A percentile compares a stretch with the other conserved stretches of the same genome.
These are phyloP conservation scores for Agrypnia vestita DNA, from an alignment of 1,140 invertebrate species.

Conservation along the genomic window DNA sequence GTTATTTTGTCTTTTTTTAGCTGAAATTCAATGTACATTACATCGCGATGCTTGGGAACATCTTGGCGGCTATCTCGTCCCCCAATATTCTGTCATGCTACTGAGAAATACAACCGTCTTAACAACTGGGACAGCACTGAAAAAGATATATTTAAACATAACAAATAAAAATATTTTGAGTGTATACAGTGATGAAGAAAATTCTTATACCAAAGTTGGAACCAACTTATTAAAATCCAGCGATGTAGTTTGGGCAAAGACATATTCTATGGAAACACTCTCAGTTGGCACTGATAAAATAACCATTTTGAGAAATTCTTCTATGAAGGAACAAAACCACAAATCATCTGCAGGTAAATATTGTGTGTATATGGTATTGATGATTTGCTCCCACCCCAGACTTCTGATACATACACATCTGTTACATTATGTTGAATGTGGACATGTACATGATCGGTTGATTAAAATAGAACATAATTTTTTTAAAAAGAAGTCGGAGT, in stretches of 20 bases:
- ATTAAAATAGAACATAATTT: too few relatives aligned
- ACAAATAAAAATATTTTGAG: slow-evolving; percentile 55
- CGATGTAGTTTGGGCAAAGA: background rate
- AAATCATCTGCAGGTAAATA: background rate
- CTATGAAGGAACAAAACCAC: slow-evolving; percentile 10
- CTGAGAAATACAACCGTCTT: slow-evolving; percentile 52
- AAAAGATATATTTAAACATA: slow-evolving; percentile 58
- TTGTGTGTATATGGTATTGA: too few relatives aligned
- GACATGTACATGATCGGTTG: too few relatives aligned
- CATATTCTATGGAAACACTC: slow-evolving; percentile 33
- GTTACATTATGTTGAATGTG: too few relatives aligned
- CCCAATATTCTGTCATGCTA: slow-evolving; percentile 54
- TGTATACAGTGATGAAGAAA: slow-evolving; percentile 54
- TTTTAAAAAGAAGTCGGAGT: too few relatives aligned
- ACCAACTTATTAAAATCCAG: slow-evolving; percentile 13
- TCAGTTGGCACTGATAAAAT: slow-evolving; percentile 12
- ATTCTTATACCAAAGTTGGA: slow-evolving; percentile 30
- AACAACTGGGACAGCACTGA: slow-evolving; percentile 45
- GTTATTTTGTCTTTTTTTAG: slow-evolving; percentile 53
- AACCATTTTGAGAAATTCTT: slow-evolving; percentile 39
- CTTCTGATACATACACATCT: too few relatives aligned
- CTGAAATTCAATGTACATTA: slow-evolving; percentile 56
- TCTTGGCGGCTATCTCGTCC: slow-evolving; percentile 48
- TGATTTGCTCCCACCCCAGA: too few relatives aligned
- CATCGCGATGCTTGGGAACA: slow-evolving; percentile 57